Evolutionary conservation across 2,113 vertebrate species (phyloP).

Genomic region (Pterocles orientalis): DNA sequence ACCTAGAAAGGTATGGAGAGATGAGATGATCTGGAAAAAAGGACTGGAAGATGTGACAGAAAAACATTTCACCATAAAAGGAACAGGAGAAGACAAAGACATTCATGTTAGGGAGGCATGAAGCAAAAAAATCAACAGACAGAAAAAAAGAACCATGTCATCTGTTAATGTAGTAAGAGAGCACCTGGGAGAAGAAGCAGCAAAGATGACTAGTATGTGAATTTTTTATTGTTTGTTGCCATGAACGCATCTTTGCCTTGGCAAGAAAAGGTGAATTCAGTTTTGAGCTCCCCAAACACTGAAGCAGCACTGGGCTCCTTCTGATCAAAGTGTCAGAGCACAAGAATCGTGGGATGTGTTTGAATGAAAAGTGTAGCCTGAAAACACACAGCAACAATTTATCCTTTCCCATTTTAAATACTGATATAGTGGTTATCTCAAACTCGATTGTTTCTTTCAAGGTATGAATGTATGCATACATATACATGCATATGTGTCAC

Average conservation of each 20-base stretch:
- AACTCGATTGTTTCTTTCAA: neutral
- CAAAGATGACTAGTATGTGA: neutral
- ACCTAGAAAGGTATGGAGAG: neutral
- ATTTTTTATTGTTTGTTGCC: neutral
- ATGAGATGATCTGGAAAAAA: neutral
- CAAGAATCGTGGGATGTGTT: neutral
- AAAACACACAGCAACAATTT: neutral
- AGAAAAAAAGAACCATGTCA: neutral
- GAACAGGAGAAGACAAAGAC: neutral
- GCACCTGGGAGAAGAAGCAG: neutral
- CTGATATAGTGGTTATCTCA: neutral
- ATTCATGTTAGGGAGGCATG: neutral
- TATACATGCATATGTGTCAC: neutral
- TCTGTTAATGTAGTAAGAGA: neutral
- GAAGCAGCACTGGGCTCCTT: neutral
- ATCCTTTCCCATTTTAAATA: neutral
- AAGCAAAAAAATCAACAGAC: accelerated
- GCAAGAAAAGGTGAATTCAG: neutral
- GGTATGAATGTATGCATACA: neutral
- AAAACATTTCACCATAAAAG: neutral
- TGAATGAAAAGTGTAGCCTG: neutral
- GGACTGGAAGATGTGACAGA: neutral
- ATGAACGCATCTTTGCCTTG: neutral
- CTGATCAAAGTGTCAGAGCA: neutral
- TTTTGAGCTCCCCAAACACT: neutral